Evolutionary conservation across 2,113 vertebrate genomes (phyloP).

Genomic region (Pachypanchax playfairii): DNA sequence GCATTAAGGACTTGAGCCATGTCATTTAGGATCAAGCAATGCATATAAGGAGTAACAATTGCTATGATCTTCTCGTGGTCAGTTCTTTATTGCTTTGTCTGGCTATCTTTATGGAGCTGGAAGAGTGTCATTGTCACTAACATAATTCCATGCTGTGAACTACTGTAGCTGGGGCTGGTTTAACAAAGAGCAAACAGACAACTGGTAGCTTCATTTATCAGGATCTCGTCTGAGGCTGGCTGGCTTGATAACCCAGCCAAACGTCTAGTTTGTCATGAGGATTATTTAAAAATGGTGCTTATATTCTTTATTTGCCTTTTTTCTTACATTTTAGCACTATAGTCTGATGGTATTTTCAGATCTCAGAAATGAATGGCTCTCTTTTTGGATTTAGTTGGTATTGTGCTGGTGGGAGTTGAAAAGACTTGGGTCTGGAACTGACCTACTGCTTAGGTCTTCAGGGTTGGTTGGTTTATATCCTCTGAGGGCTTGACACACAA

Average conservation of each 20-base stretch:
- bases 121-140: conserved; percentile 52
- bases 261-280: conserved; percentile 51
- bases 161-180: conserved; percentile 10
- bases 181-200: conserved; percentile 46
- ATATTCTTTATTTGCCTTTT: conserved; percentile 32
- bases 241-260: conserved; percentile 66
- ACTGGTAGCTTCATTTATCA: conserved; percentile 65
- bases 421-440: conserved; percentile 54
- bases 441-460: conserved; percentile 63
- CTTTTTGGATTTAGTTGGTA: conserved; percentile 42
- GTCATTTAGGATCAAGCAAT: conserved; percentile 60
- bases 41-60: conserved; percentile 59
- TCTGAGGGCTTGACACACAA: conserved; percentile 61
- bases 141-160: conserved; percentile 53
- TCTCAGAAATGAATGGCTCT: conserved; percentile 40
- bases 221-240: conserved; percentile 44
- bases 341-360: conserved; percentile 28
- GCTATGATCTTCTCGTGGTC: conserved; percentile 60
- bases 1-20: conserved; percentile 29
- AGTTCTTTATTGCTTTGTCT: conserved; percentile 26
- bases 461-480: conserved; percentile 69
- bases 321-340: conserved; percentile 35
- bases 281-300: conserved; percentile 16
- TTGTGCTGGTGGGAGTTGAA: conserved; percentile 61
- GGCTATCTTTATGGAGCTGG: conserved; percentile 45